These are phyloP conservation scores for Lepidonotus clava DNA, from an alignment of 2,888 invertebrate species.

Conservation along the genomic window DNA sequence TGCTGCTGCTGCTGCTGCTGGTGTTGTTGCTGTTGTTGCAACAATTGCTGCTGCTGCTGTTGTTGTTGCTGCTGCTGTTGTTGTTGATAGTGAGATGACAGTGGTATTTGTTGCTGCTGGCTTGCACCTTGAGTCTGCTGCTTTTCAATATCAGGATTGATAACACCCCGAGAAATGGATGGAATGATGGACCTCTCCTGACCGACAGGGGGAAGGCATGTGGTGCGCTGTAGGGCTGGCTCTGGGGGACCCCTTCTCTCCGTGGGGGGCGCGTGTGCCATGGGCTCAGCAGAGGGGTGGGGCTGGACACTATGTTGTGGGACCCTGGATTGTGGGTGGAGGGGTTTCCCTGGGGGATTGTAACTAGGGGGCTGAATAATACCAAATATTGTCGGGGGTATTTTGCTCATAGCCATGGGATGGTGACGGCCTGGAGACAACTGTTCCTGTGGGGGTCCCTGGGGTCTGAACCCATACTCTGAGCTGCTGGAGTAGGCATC, in stretches of 20 bases:
- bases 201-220: neutral
- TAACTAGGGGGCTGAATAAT: too few relatives aligned
- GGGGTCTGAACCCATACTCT: neutral
- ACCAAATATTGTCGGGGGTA: too few relatives aligned
- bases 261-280: too few relatives aligned
- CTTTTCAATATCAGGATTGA: slow-evolving; percentile 24
- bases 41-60: slow-evolving; percentile 13
- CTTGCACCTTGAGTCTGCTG: neutral
- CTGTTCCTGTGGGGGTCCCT: neutral
- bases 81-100: too few relatives aligned
- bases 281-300: too few relatives aligned
- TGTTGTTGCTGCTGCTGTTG: neutral
- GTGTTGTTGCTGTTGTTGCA: neutral
- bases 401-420: neutral
- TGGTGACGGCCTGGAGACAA: neutral
- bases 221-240: too few relatives aligned
- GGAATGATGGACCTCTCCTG: neutral
- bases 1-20: neutral
- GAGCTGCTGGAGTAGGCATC: neutral
- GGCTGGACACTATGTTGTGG: too few relatives aligned
- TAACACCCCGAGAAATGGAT: slow-evolving; percentile 4
- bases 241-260: too few relatives aligned
- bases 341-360: too few relatives aligned
- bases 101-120: neutral
- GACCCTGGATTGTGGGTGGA: too few relatives aligned